These are phyloP conservation scores for Amazona finschi DNA, from an alignment of 2,797 vertebrate genomes.

Conservation along the genomic window DNA sequence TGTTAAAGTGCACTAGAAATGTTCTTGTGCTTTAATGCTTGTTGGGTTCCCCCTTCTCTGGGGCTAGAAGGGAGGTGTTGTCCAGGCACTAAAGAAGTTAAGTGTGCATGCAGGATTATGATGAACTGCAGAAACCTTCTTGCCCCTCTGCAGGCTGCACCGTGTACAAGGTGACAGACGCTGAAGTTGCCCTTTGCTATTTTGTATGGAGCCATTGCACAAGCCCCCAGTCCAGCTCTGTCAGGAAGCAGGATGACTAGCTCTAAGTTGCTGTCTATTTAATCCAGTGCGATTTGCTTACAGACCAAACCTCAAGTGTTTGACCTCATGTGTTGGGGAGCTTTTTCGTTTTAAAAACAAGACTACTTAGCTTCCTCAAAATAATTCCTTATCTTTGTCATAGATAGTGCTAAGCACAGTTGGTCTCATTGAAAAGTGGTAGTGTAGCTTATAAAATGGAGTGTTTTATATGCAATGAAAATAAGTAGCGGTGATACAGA, in stretches of 20 bases:
- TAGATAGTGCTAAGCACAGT: constrained; percentile 72
- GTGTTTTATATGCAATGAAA: constrained; percentile 54
- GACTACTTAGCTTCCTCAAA: constrained; percentile 40
- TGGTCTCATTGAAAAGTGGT: constrained; percentile 43
- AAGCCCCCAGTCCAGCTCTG: background rate
- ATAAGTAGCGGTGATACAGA: constrained; percentile 5
- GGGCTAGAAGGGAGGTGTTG: background rate
- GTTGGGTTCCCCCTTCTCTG: background rate
- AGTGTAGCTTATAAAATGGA: constrained; percentile 39
- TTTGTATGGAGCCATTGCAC: constrained; percentile 9
- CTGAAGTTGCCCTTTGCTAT: background rate
- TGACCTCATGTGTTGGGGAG: constrained; percentile 33
- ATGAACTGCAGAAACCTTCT: background rate
- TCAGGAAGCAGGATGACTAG: background rate
- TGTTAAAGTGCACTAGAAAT: background rate
- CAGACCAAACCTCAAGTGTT: background rate
- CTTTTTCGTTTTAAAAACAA: constrained; percentile 69
- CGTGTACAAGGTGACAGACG: background rate
- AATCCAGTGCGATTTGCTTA: constrained; percentile 4
- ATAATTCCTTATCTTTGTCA: constrained; percentile 22
- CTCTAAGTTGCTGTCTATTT: background rate
- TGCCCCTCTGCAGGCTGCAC: background rate
- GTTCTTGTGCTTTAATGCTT: background rate
- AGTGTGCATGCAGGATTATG: background rate
- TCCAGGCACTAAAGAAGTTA: background rate